These are phyloP conservation scores for Zosterops lateralis DNA, from an alignment of 2,113 vertebrate genomes.

Conservation along the genomic window DNA sequence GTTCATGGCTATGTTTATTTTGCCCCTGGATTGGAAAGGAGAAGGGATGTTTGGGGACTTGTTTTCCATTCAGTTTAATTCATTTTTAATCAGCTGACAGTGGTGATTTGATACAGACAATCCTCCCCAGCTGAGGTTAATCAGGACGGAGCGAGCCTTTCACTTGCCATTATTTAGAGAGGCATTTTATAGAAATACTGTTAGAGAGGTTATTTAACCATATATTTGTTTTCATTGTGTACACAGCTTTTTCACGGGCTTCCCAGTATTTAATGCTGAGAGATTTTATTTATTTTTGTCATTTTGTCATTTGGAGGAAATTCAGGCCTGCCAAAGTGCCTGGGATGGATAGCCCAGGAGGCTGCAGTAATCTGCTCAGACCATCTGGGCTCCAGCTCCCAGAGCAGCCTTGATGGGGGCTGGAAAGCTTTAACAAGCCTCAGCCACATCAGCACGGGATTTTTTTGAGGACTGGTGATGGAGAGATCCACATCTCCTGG, in stretches of 20 bases:
- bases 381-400: slow-evolving; percentile 36
- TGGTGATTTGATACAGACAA: slow-evolving; percentile 73
- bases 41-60: slow-evolving; percentile 16
- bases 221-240: slow-evolving; percentile 74
- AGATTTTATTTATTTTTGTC: slow-evolving; percentile 58
- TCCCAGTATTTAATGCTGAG: slow-evolving; percentile 26
- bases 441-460: background rate
- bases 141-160: slow-evolving; percentile 67
- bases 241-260: slow-evolving; percentile 56
- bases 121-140: slow-evolving; percentile 71
- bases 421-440: background rate
- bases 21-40: background rate
- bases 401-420: background rate
- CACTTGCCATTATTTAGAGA: slow-evolving; percentile 71
- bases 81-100: slow-evolving; percentile 74
- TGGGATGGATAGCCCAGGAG: background rate
- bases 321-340: slow-evolving; percentile 30
- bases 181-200: slow-evolving; percentile 71
- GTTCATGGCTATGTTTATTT: background rate
- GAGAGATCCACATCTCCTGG: background rate
- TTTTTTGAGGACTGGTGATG: background rate
- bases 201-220: slow-evolving; percentile 73
- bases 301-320: slow-evolving; percentile 46
- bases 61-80: slow-evolving; percentile 68
- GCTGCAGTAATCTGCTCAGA: slow-evolving; percentile 46